A percentile compares a stretch with the other conserved stretches of the same genome.
Conservation (phyloP, 2,797 vertebrate species). For the Eupleurogrammus muticus region DNA sequence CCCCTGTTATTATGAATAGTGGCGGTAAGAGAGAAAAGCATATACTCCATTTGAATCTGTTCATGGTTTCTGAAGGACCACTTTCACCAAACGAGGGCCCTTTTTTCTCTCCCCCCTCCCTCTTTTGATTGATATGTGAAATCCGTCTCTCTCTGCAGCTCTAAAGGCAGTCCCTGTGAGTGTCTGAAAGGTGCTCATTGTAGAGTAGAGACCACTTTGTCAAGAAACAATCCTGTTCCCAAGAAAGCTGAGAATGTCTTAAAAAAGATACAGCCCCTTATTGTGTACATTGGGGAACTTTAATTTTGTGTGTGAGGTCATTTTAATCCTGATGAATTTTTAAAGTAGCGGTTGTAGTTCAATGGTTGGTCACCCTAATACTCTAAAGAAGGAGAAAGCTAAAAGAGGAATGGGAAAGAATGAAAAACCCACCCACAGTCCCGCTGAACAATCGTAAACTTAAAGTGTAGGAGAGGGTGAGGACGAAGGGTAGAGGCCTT, state of each 20-base stretch:
- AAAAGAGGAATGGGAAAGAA: constrained; percentile 74
- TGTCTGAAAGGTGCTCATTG: constrained; percentile 89
- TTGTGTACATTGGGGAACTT: constrained; percentile 86
- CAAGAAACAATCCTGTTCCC: constrained; percentile 88
- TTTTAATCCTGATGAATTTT: constrained; percentile 92
- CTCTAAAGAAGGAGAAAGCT: constrained; percentile 77
- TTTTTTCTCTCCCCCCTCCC: constrained; percentile 43
- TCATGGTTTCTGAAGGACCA: constrained; percentile 80
- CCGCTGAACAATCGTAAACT: constrained; percentile 78
- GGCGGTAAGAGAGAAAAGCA: constrained; percentile 76
- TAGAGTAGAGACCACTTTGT: constrained; percentile 86
- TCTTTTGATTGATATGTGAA: constrained; percentile 91
- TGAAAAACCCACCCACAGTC: constrained; percentile 83
- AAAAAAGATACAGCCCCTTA: constrained; percentile 86
- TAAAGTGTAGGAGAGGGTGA: constrained; percentile 77
- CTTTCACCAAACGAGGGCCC: constrained; percentile 76
- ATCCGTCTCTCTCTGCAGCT: constrained; percentile 84
- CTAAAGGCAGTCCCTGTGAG: constrained; percentile 85
- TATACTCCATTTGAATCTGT: constrained; percentile 79
- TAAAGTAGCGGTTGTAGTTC: constrained; percentile 85
- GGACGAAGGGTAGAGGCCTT: constrained; percentile 79
- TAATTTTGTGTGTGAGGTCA: constrained; percentile 90
- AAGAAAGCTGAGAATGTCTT: constrained; percentile 85
- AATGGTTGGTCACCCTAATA: constrained; percentile 85
- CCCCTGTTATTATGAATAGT: constrained; percentile 73